phyloP scores from a whole-genome alignment of 1,140 invertebrate species.

The Akabosia matsudoensis region DNA sequence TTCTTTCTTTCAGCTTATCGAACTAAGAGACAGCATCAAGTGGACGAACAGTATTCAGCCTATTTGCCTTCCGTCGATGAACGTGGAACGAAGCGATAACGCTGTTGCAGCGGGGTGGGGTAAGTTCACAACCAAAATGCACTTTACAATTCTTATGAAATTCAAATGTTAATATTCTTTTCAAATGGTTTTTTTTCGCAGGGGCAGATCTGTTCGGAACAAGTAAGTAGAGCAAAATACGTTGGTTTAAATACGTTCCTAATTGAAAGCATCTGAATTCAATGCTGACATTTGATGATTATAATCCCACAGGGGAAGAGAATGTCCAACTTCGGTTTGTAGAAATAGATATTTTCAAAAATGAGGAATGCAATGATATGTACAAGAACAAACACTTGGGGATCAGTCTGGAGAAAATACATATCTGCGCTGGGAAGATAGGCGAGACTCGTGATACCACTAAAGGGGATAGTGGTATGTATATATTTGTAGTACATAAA shows the following conservation, averaged over 20 bases:
- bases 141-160: neutral
- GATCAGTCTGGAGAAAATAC: neutral
- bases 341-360: neutral
- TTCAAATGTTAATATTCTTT: neutral
- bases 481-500: neutral
- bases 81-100: neutral
- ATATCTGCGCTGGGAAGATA: neutral
- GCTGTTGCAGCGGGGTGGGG: conserved; percentile 6
- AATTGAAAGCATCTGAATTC: neutral
- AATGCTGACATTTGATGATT: neutral
- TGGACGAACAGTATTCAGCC: conserved; percentile 3
- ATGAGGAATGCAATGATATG: neutral
- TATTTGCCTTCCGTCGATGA: neutral
- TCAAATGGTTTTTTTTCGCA: neutral
- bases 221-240: no score
- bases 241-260: no score
- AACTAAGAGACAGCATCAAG: neutral
- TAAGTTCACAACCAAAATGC: neutral
- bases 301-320: neutral
- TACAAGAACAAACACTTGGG: neutral
- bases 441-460: neutral
- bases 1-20: neutral
- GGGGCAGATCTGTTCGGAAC: neutral
- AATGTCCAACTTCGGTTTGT: neutral
- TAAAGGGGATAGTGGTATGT: neutral